phyloP scores from a whole-genome alignment of 2,888 invertebrate species.

The Polymixis flavicincta region DNA sequence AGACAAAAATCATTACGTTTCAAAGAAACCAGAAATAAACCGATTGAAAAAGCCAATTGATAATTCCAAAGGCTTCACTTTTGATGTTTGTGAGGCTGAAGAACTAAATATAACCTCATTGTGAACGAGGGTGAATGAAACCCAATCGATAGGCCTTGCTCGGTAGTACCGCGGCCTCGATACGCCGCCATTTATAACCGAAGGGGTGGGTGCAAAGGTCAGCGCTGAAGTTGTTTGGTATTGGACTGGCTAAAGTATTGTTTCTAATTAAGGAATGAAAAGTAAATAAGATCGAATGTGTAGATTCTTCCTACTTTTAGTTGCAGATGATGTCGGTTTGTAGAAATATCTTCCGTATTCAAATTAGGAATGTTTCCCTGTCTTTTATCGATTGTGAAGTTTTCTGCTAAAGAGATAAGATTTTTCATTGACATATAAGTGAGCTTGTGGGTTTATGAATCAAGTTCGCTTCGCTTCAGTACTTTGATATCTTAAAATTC shows the following conservation, averaged over 20 bases:
- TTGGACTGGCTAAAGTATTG: constrained; percentile 8
- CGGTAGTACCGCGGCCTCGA: constrained; percentile 38
- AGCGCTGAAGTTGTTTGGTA: background rate
- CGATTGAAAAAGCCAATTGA: background rate
- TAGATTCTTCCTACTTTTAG: background rate
- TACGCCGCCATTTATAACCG: constrained; percentile 26
- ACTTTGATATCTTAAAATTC: constrained; percentile 48
- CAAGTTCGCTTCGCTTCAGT: constrained; percentile 4
- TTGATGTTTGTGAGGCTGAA: constrained; percentile 9
- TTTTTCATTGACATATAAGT: background rate
- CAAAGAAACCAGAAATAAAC: background rate
- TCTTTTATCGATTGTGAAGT: background rate
- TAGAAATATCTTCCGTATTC: background rate
- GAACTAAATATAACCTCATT: constrained; percentile 46
- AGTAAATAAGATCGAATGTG: background rate
- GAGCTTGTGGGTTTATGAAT: constrained; percentile 9
- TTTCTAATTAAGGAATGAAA: background rate
- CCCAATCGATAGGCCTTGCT: constrained; percentile 51
- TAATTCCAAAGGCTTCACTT: constrained; percentile 12
- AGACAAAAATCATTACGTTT: background rate
- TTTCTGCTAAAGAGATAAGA: background rate
- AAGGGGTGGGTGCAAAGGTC: constrained; percentile 53
- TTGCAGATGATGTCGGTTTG: background rate
- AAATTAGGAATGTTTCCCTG: background rate
- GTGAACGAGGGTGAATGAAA: constrained; percentile 55